Conservation (phyloP, 2,113 vertebrate species). For the Seriola rivoliana region DNA sequence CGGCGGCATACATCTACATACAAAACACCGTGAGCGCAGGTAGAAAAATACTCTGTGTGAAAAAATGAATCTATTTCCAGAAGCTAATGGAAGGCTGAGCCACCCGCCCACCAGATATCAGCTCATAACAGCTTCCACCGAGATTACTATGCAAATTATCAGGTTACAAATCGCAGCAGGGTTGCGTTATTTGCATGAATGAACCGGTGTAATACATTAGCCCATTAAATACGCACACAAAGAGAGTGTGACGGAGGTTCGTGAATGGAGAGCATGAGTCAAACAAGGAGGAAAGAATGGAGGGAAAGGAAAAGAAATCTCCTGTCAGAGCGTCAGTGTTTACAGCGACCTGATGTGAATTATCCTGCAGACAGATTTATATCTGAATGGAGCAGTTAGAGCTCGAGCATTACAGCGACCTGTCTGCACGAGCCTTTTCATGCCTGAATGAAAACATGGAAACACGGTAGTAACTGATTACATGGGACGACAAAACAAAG, state of each 20-base stretch:
- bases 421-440: background rate
- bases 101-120: slow-evolving; percentile 20
- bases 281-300: background rate
- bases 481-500: background rate
- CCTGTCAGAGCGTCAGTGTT: slow-evolving; percentile 10
- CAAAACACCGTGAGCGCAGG: slow-evolving; percentile 14
- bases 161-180: slow-evolving; percentile 25
- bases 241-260: background rate
- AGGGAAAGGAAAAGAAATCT: slow-evolving; percentile 4
- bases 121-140: slow-evolving; percentile 26
- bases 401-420: background rate
- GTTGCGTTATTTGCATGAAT: slow-evolving; percentile 46
- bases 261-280: slow-evolving; percentile 22
- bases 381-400: slow-evolving; percentile 30
- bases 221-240: slow-evolving; percentile 50
- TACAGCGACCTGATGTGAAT: slow-evolving; percentile 28
- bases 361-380: slow-evolving; percentile 42
- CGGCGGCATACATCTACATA: slow-evolving; percentile 21
- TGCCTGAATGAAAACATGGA: background rate
- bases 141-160: slow-evolving; percentile 62
- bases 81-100: slow-evolving; percentile 26
- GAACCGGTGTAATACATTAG: slow-evolving; percentile 38
- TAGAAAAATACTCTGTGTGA: slow-evolving; percentile 4
- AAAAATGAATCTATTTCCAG: slow-evolving; percentile 16
- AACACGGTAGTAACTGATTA: background rate